Evolutionary conservation across 1,140 invertebrate species (phyloP).

Genomic region (Drosophila suzukii): DNA sequence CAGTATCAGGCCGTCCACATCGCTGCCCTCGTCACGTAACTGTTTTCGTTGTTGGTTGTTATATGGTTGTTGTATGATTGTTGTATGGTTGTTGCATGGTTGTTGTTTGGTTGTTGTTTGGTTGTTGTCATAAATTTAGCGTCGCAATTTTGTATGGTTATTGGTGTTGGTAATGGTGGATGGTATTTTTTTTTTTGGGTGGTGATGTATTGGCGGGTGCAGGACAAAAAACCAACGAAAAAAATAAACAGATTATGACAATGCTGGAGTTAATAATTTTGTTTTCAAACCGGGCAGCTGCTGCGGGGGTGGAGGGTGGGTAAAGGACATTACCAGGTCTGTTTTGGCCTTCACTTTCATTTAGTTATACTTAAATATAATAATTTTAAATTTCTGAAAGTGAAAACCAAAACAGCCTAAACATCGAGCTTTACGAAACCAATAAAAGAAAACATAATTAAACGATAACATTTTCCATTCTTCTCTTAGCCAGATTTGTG

Average conservation of each 20-base stretch:
- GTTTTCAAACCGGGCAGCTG: constrained; percentile 58
- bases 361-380: background rate
- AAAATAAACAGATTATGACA: constrained; percentile 49
- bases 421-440: constrained; percentile 23
- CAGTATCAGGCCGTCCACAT: constrained; percentile 86
- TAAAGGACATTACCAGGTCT: constrained; percentile 38
- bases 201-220: constrained; percentile 62
- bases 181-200: constrained; percentile 37
- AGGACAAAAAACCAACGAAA: constrained; percentile 60
- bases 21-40: constrained; percentile 83
- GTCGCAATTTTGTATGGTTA: constrained; percentile 52
- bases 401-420: background rate
- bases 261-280: constrained; percentile 61
- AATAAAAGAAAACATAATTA: constrained; percentile 14
- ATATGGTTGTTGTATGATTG: constrained; percentile 12
- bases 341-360: constrained; percentile 20
- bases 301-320: constrained; percentile 32
- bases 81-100: constrained; percentile 20
- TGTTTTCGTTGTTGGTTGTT: constrained; percentile 48
- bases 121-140: constrained; percentile 73
- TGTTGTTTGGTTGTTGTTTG: constrained; percentile 53
- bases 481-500: constrained; percentile 49
- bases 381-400: background rate
- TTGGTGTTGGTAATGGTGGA: constrained; percentile 40
- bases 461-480: constrained; percentile 30